Evolutionary conservation across 1,140 invertebrate genomes (phyloP).

Genomic region (Amphibalanus amphitrite): DNA sequence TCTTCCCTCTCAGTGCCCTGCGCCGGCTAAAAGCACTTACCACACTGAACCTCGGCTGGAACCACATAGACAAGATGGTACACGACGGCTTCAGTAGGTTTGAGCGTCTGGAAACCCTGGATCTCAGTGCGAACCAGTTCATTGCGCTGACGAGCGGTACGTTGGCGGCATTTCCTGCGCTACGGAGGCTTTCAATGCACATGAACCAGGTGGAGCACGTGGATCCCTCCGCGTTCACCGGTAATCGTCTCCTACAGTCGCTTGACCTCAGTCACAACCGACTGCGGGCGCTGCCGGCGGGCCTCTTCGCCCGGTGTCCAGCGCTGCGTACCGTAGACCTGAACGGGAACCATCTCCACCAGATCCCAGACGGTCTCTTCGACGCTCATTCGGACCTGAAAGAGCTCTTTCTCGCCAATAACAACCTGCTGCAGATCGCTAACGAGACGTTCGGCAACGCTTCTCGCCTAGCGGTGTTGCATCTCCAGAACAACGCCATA

Average conservation of each 20-base stretch:
- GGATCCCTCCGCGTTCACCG: slow-evolving; percentile 21
- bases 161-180: slow-evolving; percentile 23
- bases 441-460: slow-evolving; percentile 62
- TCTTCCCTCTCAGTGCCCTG: slow-evolving; percentile 60
- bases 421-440: slow-evolving; percentile 69
- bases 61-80: slow-evolving; percentile 41
- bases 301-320: slow-evolving; percentile 19
- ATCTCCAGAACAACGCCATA: slow-evolving; percentile 73
- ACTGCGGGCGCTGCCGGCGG: slow-evolving; percentile 16
- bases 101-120: slow-evolving; percentile 21
- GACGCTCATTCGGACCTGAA: slow-evolving; percentile 52
- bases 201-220: slow-evolving; percentile 24
- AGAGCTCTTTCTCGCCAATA: slow-evolving; percentile 70
- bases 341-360: slow-evolving; percentile 39
- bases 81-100: slow-evolving; percentile 19
- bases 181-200: slow-evolving; percentile 25
- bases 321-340: slow-evolving; percentile 25
- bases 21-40: slow-evolving; percentile 51
- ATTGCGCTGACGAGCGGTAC: slow-evolving; percentile 18
- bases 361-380: slow-evolving; percentile 55
- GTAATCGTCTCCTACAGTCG: slow-evolving; percentile 21
- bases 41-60: slow-evolving; percentile 60
- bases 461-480: slow-evolving; percentile 53
- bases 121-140: slow-evolving; percentile 22
- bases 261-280: slow-evolving; percentile 25